Conservation (phyloP, 2,888 invertebrate species). For the Aquatica leii region DNA sequence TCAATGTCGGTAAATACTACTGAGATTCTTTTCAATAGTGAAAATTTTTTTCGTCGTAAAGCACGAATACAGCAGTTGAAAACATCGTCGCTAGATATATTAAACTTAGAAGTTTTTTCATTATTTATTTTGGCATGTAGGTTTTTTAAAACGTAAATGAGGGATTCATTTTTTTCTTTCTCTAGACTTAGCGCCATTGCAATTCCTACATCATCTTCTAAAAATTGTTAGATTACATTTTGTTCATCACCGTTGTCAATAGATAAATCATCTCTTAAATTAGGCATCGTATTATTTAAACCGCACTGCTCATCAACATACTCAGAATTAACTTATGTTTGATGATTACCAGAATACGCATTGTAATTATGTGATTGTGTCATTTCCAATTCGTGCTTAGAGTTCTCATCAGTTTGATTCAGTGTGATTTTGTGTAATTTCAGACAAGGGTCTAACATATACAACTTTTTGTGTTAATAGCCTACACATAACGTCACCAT, state of each 20-base stretch:
- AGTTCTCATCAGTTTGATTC: too few species aligned
- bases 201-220: background rate
- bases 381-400: too few species aligned
- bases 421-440: background rate
- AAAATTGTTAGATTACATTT: background rate
- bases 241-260: background rate
- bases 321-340: too few species aligned
- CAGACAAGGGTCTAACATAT: background rate
- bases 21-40: slow-evolving; percentile 8
- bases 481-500: background rate
- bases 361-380: too few species aligned
- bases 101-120: slow-evolving; percentile 17
- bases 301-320: too few species aligned
- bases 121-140: slow-evolving; percentile 10
- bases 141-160: background rate
- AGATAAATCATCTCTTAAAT: background rate
- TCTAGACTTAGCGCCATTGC: background rate
- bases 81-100: slow-evolving; percentile 16
- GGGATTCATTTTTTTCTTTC: background rate
- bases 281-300: too few species aligned
- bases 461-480: background rate
- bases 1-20: slow-evolving; percentile 18
- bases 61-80: slow-evolving; percentile 21
- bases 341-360: too few species aligned
- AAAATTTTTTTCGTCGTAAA: slow-evolving; percentile 13